Base-by-base conservation (phyloP, 2,888 invertebrate species). In the Axea sp. region DNA sequence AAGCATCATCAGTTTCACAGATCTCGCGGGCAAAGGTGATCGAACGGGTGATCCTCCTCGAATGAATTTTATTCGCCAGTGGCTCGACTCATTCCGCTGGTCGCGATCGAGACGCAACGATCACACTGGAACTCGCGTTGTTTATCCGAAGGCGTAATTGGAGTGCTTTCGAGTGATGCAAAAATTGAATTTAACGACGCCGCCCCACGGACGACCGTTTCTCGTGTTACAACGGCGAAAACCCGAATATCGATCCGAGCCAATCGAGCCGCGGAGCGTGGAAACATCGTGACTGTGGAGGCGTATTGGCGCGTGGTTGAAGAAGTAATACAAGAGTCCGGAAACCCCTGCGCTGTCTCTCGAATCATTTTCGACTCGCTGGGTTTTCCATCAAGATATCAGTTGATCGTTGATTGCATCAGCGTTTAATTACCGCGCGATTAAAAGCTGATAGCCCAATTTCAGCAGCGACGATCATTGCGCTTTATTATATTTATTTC, bases 361-460 rank as follows among this genome's bases (percentile, higher is more conserved):
- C 49, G 22, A 62, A 71, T 64, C 49, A 57, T 72, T 72, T 64
- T 72, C 71, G 41, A 30, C 49, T 64, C 28, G 45, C 33, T 71
- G 71, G 6, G 11, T 62, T 71, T 71, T 62, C 53, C 69, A 60
- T 57, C 57, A 49, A 19, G n/a, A 15, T 57, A 59, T 39, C 67
- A 30, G 7, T 57, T 28, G 15, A 28, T 67, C 33, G 41, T 59
- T 24, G 57, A 68, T 68, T 57, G 41, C 57, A 41, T 47, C 57
- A 15, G 45, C 3, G 22, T 57, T 57, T 28, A 49, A 67, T 57
- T 57, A 67, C 47, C 11, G 0, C 3, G 5, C 26, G 33, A 53
- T 53, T 53, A 53, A 43, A 24, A 55, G 37, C 45, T 9, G 45
- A 64, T 28, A 33, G 53, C 43, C 35, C 41, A 53, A 64, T 64